These are phyloP conservation scores for Siderastrea radians DNA, from an alignment of 92 coral and sea anemone genomes.

Conservation along the genomic window DNA sequence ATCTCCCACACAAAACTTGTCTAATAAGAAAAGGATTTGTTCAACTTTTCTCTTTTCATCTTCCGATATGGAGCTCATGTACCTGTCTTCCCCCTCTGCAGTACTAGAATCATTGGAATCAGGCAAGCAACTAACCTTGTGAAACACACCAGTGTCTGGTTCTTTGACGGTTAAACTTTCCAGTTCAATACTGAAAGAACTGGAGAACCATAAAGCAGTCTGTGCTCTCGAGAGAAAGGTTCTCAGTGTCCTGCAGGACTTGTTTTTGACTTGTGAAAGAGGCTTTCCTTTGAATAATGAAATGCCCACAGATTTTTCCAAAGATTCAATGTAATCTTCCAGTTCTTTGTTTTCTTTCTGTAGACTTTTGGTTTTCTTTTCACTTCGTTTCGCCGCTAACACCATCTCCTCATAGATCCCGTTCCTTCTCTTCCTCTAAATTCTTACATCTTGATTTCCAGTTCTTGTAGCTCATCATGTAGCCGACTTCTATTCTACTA, in stretches of 20 bases:
- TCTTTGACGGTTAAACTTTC: neutral
- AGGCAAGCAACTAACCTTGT: neutral
- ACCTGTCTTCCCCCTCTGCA: no score
- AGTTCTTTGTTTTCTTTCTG: constrained; percentile 37
- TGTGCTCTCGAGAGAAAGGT: neutral
- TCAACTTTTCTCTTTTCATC: constrained; percentile 47
- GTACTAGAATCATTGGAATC: no score
- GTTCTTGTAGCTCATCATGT: constrained; percentile 41
- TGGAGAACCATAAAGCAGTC: neutral
- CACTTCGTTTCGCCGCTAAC: constrained; percentile 34
- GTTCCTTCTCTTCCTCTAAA: constrained; percentile 52
- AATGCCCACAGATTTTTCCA: no score
- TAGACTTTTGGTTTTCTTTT: constrained; percentile 16
- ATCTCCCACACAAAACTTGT: constrained; percentile 72
- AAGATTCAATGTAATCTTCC: neutral
- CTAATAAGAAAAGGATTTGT: constrained; percentile 17
- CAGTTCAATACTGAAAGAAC: neutral
- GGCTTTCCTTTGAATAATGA: constrained; percentile 22
- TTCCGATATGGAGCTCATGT: constrained; percentile 1
- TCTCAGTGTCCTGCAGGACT: neutral
- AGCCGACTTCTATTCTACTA: no score
- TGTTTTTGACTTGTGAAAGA: neutral
- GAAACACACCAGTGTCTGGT: neutral
- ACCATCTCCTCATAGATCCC: constrained; percentile 18
- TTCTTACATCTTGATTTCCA: constrained; percentile 35